Base-by-base conservation (phyloP, 2,888 invertebrate species). In the Yponomeuta cagnagella region DNA sequence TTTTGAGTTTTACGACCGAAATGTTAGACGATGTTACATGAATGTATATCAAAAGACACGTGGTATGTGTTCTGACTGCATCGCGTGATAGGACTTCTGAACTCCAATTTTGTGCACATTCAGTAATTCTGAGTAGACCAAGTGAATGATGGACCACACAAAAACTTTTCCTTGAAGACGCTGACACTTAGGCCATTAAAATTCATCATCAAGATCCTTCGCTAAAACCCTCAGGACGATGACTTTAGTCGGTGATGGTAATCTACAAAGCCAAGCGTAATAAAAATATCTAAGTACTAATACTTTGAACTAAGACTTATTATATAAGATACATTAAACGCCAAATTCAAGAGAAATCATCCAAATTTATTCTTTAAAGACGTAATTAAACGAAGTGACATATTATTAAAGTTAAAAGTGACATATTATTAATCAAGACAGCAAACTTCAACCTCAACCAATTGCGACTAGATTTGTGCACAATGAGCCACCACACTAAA, bases 51-150 rank as follows among this genome's bases (percentile, higher is more conserved):
- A 37, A 6, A 69, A 63, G 52, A 63, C 33, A 63, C 9, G 10
- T 30, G 23, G 8, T 63, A 48, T 73, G 74, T 71, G 73, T 80
- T 78, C 77, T 43, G 77, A 77, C 76, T 75, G 75, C 72, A 63
- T 74, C 81, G 77, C 84, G 86, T 87, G 87, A 82, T 74, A 75
- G 43, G 86, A 83, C 79, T 86, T 72, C 73, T 78, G 77, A 81
- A 80, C 72, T 67, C 31, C 70, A 73, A 75, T 73, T 58, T 73
- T 64, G 73, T 76, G 77, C 79, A 75, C 75, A 73, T 74, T 9
- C 10, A 37, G 67, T 37, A 31, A 65, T 31, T 30, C 30, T 31
- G n/a, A 12, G 67, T 33, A 67, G 30, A 65, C 4, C 52, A 58
- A 5, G 15, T 58, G 15, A 58, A 58, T 58, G 12, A 58, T 58